These are phyloP conservation scores for Archaeoteleia sp. DNA, from an alignment of 2,888 invertebrate species.

Conservation along the genomic window DNA sequence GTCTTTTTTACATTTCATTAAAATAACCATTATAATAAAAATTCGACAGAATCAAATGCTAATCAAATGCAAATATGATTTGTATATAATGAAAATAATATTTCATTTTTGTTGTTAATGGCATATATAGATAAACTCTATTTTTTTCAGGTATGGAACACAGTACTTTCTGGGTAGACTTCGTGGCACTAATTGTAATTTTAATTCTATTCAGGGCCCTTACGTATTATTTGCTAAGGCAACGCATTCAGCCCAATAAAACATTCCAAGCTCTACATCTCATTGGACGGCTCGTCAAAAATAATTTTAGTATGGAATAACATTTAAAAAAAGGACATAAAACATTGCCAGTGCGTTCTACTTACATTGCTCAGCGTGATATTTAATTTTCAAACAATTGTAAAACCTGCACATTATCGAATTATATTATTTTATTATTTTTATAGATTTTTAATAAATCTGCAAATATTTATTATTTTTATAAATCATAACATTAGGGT, in stretches of 20 bases:
- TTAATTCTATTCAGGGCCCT: conserved; percentile 80
- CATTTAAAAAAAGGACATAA: conserved; percentile 15
- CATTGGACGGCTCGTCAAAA: conserved; percentile 82
- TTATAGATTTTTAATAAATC: background rate
- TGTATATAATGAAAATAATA: no score
- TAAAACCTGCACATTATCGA: no score
- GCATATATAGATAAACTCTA: no score
- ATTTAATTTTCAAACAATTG: conserved; percentile 23
- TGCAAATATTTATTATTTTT: conserved; percentile 2
- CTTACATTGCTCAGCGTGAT: conserved; percentile 30
- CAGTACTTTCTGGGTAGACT: conserved; percentile 81
- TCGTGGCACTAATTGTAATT: conserved; percentile 79
- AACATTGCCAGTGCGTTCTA: conserved; percentile 39
- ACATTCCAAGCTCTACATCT: conserved; percentile 84
- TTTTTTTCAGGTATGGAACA: conserved; percentile 79
- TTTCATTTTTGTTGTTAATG: no score
- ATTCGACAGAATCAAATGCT: no score
- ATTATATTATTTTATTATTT: background rate
- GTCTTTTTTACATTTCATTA: no score
- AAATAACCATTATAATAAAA: no score
- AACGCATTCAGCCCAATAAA: conserved; percentile 82
- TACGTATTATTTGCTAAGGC: conserved; percentile 84
- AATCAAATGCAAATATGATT: no score
- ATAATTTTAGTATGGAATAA: conserved; percentile 72
- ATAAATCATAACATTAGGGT: no score